These are phyloP conservation scores for Dunckerocampus dactyliophorus DNA, from an alignment of 2,113 vertebrate genomes.

Conservation along the genomic window DNA sequence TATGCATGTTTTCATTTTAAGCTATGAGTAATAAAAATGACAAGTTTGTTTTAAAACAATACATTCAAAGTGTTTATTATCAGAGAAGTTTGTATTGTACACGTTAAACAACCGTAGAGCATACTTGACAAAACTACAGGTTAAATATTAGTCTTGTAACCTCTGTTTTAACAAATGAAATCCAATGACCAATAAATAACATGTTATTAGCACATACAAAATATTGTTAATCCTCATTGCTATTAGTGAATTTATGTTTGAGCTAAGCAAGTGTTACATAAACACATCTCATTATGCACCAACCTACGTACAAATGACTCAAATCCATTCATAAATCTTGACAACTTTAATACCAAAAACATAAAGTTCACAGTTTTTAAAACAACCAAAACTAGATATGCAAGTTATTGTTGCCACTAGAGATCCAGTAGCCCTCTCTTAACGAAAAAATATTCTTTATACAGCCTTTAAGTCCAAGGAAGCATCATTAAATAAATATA, in stretches of 20 bases:
- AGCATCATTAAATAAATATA: neutral
- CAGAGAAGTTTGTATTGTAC: too few relatives aligned
- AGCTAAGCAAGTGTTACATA: neutral
- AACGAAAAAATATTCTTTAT: neutral
- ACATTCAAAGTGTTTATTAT: too few relatives aligned
- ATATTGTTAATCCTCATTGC: too few relatives aligned
- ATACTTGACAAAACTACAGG: too few relatives aligned
- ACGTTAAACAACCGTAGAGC: too few relatives aligned
- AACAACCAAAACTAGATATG: neutral
- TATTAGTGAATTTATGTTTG: neutral
- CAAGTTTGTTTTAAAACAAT: too few relatives aligned
- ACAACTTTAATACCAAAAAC: neutral
- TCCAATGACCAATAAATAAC: too few relatives aligned
- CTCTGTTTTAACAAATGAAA: too few relatives aligned
- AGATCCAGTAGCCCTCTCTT: neutral
- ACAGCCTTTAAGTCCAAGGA: neutral
- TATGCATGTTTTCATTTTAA: neutral
- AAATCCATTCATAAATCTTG: neutral
- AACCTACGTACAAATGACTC: neutral
- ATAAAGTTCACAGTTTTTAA: constrained; percentile 6
- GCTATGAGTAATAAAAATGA: too few relatives aligned
- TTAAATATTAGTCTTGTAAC: too few relatives aligned
- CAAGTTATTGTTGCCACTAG: neutral
- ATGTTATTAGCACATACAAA: too few relatives aligned
- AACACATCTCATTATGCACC: neutral